Conservation (phyloP, 2,797 vertebrate species). For the Hylomyscus alleni region DNA sequence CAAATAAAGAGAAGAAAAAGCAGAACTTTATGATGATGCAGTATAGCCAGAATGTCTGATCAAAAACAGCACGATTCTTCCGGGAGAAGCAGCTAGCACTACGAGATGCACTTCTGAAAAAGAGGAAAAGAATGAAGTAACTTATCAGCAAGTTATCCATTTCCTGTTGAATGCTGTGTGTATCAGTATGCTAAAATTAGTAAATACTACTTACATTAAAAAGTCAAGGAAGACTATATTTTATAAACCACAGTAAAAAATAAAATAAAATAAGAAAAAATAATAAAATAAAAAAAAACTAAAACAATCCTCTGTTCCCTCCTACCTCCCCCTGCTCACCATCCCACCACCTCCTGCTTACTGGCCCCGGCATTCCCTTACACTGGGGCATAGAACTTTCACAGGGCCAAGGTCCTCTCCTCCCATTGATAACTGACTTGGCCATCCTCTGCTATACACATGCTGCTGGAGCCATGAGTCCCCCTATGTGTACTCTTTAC, state of each 20-base stretch:
- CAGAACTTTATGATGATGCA: constrained; percentile 99
- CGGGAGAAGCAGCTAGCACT: constrained; percentile 98
- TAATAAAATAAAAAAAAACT: no score
- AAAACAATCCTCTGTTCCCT: no score
- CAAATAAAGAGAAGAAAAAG: constrained; percentile 97
- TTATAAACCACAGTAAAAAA: constrained; percentile 59
- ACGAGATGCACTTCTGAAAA: constrained; percentile 94
- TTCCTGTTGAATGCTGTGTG: constrained; percentile 10
- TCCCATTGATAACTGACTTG: no score
- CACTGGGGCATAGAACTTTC: no score
- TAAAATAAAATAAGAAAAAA: no score
- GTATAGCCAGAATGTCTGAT: constrained; percentile 93
- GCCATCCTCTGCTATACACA: no score
- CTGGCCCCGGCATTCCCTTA: no score
- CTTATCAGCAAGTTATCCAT: background rate
- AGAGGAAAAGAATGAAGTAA: constrained; percentile 92
- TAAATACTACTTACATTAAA: constrained; percentile 64
- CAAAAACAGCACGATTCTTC: constrained; percentile 97
- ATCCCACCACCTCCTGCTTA: no score
- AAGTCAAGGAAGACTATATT: background rate
- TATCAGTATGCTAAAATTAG: constrained; percentile 18
- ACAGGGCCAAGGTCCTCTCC: no score
- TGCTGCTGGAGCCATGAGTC: no score
- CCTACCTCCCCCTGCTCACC: no score
- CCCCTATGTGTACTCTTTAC: no score